Conservation (phyloP, 2,888 invertebrate genomes). For the Eremobia ochroleuca region DNA sequence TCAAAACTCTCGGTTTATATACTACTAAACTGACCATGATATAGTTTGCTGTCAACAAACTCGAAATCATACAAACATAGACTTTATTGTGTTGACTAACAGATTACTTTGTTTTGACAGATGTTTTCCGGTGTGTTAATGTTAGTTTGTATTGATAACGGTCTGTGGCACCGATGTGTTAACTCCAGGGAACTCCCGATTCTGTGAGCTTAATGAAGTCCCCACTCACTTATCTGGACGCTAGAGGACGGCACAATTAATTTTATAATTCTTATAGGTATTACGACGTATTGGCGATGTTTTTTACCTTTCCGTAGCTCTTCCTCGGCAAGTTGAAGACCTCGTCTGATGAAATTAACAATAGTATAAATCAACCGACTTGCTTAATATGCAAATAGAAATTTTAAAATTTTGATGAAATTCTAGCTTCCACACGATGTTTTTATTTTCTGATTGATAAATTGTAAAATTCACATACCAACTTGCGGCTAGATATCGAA, state of each 20-base stretch:
- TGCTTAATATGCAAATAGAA: too few relatives aligned
- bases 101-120: neutral
- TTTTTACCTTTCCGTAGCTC: neutral
- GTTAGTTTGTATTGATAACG: conserved; percentile 29
- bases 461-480: too few relatives aligned
- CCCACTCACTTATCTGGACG: neutral
- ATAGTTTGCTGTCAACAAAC: neutral
- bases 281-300: neutral
- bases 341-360: neutral
- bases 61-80: neutral
- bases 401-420: too few relatives aligned
- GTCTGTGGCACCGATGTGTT: neutral
- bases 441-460: too few relatives aligned
- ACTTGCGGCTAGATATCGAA: too few relatives aligned
- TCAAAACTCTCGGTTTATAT: conserved; percentile 42
- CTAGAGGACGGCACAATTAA: neutral
- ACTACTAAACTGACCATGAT: conserved; percentile 3
- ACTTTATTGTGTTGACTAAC: conserved; percentile 6
- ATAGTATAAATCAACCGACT: too few relatives aligned
- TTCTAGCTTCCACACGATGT: too few relatives aligned
- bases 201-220: conserved; percentile 15
- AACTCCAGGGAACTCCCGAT: conserved; percentile 54
- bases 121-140: neutral
- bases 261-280: neutral
- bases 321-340: neutral